phyloP scores from a whole-genome alignment of 2,113 vertebrate genomes.

The Cinclus cinclus region DNA sequence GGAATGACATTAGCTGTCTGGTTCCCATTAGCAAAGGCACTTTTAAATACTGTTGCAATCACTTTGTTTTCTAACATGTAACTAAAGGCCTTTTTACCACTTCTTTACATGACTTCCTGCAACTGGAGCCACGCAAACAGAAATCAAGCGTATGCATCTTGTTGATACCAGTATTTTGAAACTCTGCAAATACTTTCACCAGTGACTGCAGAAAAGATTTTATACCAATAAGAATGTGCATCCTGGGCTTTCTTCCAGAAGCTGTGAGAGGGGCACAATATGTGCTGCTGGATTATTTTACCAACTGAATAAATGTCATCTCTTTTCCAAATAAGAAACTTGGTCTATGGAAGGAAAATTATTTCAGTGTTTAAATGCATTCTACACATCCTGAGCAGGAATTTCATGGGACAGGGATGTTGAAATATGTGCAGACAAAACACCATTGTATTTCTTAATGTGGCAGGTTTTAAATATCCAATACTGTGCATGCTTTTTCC shows the following conservation, averaged over 20 bases:
- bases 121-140: not conserved
- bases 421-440: not conserved
- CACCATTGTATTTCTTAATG: not conserved
- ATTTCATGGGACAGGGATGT: not conserved
- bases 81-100: not conserved
- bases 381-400: not conserved
- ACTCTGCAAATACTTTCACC: not conserved
- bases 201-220: conserved; percentile 5
- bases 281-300: conserved; percentile 16
- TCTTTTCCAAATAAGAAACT: conserved; percentile 20
- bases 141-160: not conserved
- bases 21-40: not conserved
- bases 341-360: not conserved
- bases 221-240: not conserved
- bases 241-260: conserved; percentile 29
- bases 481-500: not conserved
- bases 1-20: not conserved
- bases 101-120: not conserved
- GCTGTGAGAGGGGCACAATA: not conserved
- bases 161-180: not conserved
- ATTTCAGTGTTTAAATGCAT: not conserved
- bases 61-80: conserved; percentile 1
- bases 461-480: not conserved
- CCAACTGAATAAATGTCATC: conserved; percentile 30
- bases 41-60: not conserved